These are phyloP conservation scores for Antennarius striatus DNA, from an alignment of 2,113 vertebrate species.

Conservation along the genomic window DNA sequence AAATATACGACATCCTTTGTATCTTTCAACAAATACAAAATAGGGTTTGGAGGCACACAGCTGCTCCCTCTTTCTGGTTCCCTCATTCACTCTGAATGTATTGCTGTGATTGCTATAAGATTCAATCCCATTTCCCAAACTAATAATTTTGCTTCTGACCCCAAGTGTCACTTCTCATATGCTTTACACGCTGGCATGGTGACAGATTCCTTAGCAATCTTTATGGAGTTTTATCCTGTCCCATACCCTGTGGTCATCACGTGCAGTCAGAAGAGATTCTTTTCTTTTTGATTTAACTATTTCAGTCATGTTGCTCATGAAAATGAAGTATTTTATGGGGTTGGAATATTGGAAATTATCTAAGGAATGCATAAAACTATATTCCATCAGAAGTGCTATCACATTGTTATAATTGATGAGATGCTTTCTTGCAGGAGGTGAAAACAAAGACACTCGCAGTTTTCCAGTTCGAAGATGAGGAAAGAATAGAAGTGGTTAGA, in stretches of 20 bases:
- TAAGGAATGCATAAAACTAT: neutral
- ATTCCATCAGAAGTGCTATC: neutral
- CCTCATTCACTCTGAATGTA: neutral
- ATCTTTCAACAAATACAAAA: conserved; percentile 5
- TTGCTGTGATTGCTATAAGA: neutral
- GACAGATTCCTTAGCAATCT: conserved; percentile 39
- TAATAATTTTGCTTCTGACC: neutral
- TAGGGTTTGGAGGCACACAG: neutral
- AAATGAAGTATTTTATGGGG: conserved; percentile 6
- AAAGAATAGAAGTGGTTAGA: neutral
- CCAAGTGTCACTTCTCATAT: neutral
- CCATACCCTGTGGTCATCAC: conserved; percentile 25
- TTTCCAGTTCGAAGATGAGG: neutral
- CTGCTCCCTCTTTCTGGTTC: neutral
- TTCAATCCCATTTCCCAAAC: neutral
- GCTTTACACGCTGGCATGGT: conserved; percentile 21
- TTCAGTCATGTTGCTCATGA: neutral
- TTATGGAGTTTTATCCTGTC: conserved; percentile 30
- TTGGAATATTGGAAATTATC: neutral
- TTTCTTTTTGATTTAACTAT: conserved; percentile 5
- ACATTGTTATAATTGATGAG: neutral
- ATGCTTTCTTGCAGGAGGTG: neutral
- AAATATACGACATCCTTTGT: neutral
- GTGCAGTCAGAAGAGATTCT: conserved; percentile 29
- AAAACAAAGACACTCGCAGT: neutral